Percentiles rank a stretch among this genome's conserved stretches.
Conservation (phyloP, 2,113 vertebrate genomes). For the Craseonycteris thonglongyai region DNA sequence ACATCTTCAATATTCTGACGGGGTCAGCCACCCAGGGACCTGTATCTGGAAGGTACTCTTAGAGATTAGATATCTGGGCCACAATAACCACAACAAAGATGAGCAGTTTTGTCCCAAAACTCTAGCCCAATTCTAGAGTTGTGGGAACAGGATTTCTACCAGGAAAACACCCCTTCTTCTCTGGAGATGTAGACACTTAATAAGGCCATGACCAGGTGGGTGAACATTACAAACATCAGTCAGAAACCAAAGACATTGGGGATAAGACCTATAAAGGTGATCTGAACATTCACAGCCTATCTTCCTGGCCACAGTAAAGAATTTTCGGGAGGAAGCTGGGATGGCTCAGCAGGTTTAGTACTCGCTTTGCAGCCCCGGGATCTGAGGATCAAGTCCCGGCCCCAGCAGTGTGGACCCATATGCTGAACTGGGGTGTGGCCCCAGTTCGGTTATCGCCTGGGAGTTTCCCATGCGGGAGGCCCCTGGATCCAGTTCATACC, state of each 20-base stretch:
- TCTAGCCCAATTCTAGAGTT: not conserved
- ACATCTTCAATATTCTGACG: not conserved
- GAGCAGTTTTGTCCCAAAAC: not conserved
- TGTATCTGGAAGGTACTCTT: not conserved
- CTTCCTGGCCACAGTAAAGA: not conserved
- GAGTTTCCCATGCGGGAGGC: no score
- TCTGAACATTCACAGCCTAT: not conserved
- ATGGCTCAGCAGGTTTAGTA: no score
- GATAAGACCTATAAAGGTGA: not conserved
- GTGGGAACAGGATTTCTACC: not conserved
- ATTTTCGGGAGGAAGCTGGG: no score
- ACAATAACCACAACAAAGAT: not conserved
- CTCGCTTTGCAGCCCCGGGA: no score
- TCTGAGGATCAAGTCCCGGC: no score
- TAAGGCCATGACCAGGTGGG: not conserved
- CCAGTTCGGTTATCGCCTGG: no score
- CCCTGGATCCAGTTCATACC: no score
- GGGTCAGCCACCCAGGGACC: not conserved
- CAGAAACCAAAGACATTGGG: not conserved
- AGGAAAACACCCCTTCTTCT: not conserved
- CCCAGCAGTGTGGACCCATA: no score
- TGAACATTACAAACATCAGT: not conserved
- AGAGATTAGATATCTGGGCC: not conserved
- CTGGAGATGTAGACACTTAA: not conserved
- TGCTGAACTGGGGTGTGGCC: no score